Evolutionary conservation across 2,113 vertebrate genomes (phyloP), one percentile per base, ranked within the genome.

Genomic region (Dendrocopos noguchii): DNA sequence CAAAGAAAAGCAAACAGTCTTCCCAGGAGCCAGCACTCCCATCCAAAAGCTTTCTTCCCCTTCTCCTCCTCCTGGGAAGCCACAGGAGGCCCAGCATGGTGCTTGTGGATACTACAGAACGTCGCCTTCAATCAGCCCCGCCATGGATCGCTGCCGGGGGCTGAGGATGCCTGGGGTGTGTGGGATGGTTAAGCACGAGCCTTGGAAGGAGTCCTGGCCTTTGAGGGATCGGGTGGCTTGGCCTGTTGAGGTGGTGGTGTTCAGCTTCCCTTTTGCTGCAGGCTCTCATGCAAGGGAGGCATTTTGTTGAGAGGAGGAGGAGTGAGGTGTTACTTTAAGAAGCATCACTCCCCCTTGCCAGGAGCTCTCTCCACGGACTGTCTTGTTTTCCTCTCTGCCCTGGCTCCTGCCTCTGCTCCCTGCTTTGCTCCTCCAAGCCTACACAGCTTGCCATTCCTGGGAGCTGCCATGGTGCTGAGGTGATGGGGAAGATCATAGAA

Each of bases 1-100:
- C 67, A 84, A 95, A 96, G 74, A 47, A 89, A 94, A 95, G 80
- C 81, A 94, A 94, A 85, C 80, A 85, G 8, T 56, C 73, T 89
- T 93, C 87, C 50, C 60, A 88, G 86, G 90, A 95, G 94, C 79
- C 90, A 91, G 91, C 3, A 6, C 81, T 93, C 82, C 67, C 60
- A 70, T 94, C 92, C 92, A 96, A 92, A 70, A 2, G 3, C 80
- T 88, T 77, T 80, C n/a, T 57, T 47, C 72, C 82, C 84, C 87
- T 85, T 75, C 80, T 36, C 52, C 72, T 84, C 82, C 87, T 85
- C 80, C 80, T 36, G 80, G 87, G 74, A 95, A 78, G 4, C 87
- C 56, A 0, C 90, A 91, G 93, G 91, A 96, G 89, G 91, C 87
- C 88, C 84, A 88, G 88, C 66, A 11, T 82, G 36, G 0, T 94